A percentile compares a stretch with the other conserved stretches of the same genome.
These are phyloP conservation scores for Argopecten irradians DNA, from an alignment of 1,140 invertebrate species.

Conservation along the genomic window DNA sequence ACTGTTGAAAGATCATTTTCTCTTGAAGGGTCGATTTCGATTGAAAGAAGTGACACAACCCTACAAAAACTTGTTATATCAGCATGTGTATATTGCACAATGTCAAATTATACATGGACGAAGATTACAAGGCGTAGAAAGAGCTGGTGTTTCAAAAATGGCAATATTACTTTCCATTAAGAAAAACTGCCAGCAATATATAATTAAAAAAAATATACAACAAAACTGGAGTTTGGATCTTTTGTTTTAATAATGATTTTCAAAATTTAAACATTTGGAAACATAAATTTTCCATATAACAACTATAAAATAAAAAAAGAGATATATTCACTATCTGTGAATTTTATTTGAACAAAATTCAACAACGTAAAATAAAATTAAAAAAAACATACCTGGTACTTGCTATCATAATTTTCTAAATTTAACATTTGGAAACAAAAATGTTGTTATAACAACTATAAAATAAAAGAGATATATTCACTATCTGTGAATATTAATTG, in stretches of 20 bases:
- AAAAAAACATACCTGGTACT: too few relatives aligned
- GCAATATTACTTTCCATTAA: neutral
- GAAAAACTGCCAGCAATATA: too few relatives aligned
- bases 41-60: conserved; percentile 40
- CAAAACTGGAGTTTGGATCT: neutral
- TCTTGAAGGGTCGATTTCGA: too few relatives aligned
- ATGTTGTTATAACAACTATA: neutral
- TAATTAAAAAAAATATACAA: neutral
- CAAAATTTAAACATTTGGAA: neutral
- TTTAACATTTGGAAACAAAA: too few relatives aligned
- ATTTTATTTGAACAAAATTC: neutral
- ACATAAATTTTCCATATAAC: neutral
- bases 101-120: conserved; percentile 27
- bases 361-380: neutral
- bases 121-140: neutral
- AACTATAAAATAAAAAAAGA: neutral
- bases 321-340: neutral
- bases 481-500: neutral
- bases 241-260: neutral
- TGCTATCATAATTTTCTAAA: too few relatives aligned
- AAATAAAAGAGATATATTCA: neutral
- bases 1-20: too few relatives aligned
- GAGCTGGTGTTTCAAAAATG: neutral
- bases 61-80: conserved; percentile 31
- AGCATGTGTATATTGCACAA: conserved; percentile 45